phyloP scores from a whole-genome alignment of 2,888 invertebrate species.

The Anarsia innoxiella region DNA sequence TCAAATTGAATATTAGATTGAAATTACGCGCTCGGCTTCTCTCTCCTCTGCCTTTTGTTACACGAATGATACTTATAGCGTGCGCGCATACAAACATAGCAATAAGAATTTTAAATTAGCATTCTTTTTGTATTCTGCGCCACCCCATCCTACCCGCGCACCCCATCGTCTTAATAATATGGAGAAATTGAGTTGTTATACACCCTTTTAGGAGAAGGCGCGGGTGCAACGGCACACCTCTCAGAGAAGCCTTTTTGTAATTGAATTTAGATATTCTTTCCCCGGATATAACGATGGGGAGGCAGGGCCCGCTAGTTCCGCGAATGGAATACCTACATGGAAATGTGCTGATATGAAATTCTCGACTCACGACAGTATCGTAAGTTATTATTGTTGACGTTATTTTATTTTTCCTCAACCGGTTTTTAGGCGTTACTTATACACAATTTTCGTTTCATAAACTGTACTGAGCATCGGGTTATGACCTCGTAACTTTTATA shows the following conservation, averaged over 20 bases:
- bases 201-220: slow-evolving; percentile 67
- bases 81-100: slow-evolving; percentile 70
- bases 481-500: background rate
- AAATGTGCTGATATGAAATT: slow-evolving; percentile 60
- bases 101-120: slow-evolving; percentile 75
- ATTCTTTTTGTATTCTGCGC: slow-evolving; percentile 69
- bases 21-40: slow-evolving; percentile 69
- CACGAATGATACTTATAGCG: slow-evolving; percentile 69
- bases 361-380: slow-evolving; percentile 39
- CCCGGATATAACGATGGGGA: slow-evolving; percentile 60
- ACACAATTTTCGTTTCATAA: slow-evolving; percentile 10
- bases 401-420: slow-evolving; percentile 21
- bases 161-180: slow-evolving; percentile 70
- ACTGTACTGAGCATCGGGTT: background rate
- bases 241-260: slow-evolving; percentile 70
- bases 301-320: slow-evolving; percentile 51
- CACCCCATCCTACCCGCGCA: slow-evolving; percentile 55
- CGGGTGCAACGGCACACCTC: slow-evolving; percentile 68
- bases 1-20: slow-evolving; percentile 74
- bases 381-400: slow-evolving; percentile 38
- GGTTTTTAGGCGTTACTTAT: no score
- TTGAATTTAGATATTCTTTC: slow-evolving; percentile 73
- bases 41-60: slow-evolving; percentile 65
- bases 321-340: slow-evolving; percentile 44
- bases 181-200: slow-evolving; percentile 74